Percentiles rank a stretch among this genome's conserved stretches.
Evolutionary conservation across 1,140 invertebrate species (phyloP).

Genomic region (Rhopalosiphum padi): DNA sequence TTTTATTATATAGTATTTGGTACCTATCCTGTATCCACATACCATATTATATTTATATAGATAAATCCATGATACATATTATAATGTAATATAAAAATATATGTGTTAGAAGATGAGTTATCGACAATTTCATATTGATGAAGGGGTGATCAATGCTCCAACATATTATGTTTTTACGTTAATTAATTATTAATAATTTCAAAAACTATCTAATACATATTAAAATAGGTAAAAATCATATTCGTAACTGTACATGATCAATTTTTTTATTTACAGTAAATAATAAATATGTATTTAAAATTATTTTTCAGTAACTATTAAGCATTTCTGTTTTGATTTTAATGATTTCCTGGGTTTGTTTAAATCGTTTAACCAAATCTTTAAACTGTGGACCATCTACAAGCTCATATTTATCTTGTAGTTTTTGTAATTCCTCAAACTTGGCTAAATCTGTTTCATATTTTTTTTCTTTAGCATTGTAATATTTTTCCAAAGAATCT

Average conservation of each 20-base stretch:
- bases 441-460: not conserved
- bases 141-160: no score
- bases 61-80: no score
- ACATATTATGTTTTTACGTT: no score
- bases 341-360: constrained; percentile 37
- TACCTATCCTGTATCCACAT: no score
- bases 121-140: no score
- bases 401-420: constrained; percentile 41
- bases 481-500: constrained; percentile 9
- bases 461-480: constrained; percentile 11
- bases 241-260: not conserved
- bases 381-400: constrained; percentile 44
- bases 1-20: no score
- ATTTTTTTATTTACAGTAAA: not conserved
- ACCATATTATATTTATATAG: no score
- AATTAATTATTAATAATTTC: not conserved
- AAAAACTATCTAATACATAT: not conserved
- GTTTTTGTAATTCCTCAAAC: not conserved
- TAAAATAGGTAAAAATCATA: not conserved
- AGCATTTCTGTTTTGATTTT: constrained; percentile 51
- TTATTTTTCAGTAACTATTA: not conserved
- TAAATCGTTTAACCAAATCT: constrained; percentile 32
- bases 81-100: no score
- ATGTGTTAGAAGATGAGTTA: no score
- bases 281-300: not conserved